Conservation (phyloP, 2,888 invertebrate genomes). For the Ennomos quercinarius region DNA sequence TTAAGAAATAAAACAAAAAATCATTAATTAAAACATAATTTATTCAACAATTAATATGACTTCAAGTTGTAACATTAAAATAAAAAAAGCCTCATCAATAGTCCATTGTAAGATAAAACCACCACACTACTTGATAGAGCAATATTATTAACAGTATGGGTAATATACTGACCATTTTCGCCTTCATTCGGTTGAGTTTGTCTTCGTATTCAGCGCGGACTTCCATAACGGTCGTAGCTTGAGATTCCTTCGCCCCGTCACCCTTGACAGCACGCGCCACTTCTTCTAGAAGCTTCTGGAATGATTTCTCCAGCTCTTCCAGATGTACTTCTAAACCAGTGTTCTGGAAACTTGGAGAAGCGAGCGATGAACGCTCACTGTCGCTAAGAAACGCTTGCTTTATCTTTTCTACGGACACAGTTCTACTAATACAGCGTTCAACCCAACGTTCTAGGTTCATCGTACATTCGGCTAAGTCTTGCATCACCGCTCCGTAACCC, state of each 20-base stretch:
- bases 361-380: slow-evolving; percentile 57
- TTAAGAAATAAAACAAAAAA: slow-evolving; percentile 74
- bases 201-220: slow-evolving; percentile 89
- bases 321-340: slow-evolving; percentile 71
- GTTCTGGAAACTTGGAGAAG: slow-evolving; percentile 64
- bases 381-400: slow-evolving; percentile 71
- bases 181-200: slow-evolving; percentile 92
- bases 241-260: slow-evolving; percentile 59
- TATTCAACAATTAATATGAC: slow-evolving; percentile 63
- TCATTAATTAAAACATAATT: slow-evolving; percentile 69
- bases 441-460: slow-evolving; percentile 77
- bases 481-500: slow-evolving; percentile 72
- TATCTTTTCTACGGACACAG: slow-evolving; percentile 70
- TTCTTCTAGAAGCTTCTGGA: slow-evolving; percentile 71
- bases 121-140: slow-evolving; percentile 80
- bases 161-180: slow-evolving; percentile 90
- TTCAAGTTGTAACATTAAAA: slow-evolving; percentile 56
- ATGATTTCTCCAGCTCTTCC: slow-evolving; percentile 72
- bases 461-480: slow-evolving; percentile 70
- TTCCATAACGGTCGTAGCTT: slow-evolving; percentile 76
- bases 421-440: slow-evolving; percentile 64
- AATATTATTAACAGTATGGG: slow-evolving; percentile 78
- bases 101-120: slow-evolving; percentile 76
- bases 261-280: slow-evolving; percentile 60
- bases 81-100: slow-evolving; percentile 53